phyloP scores from a whole-genome alignment of 2,888 invertebrate genomes.

The Sarcophaga subvicina region DNA sequence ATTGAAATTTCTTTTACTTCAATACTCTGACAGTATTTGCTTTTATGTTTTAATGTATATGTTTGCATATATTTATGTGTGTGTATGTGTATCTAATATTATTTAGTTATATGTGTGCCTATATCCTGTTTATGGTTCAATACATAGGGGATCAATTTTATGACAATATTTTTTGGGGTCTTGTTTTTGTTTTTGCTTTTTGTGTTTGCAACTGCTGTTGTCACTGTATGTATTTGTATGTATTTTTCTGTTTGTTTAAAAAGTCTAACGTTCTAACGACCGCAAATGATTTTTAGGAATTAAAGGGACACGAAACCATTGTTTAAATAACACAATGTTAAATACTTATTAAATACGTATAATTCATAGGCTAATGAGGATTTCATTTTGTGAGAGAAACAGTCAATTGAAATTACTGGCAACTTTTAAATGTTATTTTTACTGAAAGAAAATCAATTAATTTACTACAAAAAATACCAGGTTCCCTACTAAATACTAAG shows the following conservation, averaged over 20 bases:
- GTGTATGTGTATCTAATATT: conserved; percentile 6
- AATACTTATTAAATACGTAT: too few relatives aligned
- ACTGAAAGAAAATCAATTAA: too few relatives aligned
- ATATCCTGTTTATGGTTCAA: conserved; percentile 31
- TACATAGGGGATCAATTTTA: conserved; percentile 40
- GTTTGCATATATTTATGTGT: neutral
- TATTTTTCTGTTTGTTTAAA: conserved; percentile 18
- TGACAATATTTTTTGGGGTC: conserved; percentile 30
- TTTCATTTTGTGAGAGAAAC: too few relatives aligned
- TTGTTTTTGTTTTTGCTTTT: neutral
- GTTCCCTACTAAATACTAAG: too few relatives aligned
- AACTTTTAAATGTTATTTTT: too few relatives aligned
- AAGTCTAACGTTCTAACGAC: conserved; percentile 14
- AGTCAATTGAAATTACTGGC: too few relatives aligned
- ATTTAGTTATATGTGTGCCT: conserved; percentile 3
- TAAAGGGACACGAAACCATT: too few relatives aligned
- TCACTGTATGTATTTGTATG: neutral
- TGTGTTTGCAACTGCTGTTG: neutral
- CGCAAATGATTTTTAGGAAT: neutral
- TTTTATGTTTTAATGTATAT: neutral
- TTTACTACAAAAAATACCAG: too few relatives aligned
- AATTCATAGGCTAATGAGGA: too few relatives aligned
- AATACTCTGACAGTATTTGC: neutral
- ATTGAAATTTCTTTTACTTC: conserved; percentile 30
- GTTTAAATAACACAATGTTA: too few relatives aligned